Percentiles rank a stretch among this genome's conserved stretches.
Conservation (phyloP, 2,113 vertebrate genomes). For the Chloroceryle aenea region DNA sequence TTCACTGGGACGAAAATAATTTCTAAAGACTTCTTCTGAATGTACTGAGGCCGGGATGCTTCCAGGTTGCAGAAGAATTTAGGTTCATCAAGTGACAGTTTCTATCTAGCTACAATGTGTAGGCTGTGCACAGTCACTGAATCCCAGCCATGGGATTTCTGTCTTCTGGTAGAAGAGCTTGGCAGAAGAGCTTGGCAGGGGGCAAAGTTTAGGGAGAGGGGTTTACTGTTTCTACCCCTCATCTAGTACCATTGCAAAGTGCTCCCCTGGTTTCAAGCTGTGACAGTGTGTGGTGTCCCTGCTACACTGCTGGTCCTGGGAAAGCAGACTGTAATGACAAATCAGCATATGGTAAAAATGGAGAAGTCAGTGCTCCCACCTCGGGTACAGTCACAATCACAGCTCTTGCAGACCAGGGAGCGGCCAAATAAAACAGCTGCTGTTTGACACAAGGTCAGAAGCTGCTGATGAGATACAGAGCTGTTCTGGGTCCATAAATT, state of each 20-base stretch:
- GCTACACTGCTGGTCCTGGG: neutral
- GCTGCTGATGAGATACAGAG: neutral
- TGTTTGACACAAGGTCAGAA: neutral
- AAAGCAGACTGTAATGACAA: neutral
- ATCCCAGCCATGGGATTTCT: neutral
- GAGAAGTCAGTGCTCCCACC: neutral
- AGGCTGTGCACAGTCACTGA: neutral
- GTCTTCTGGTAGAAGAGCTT: neutral
- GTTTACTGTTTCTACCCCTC: neutral
- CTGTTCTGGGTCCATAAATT: neutral
- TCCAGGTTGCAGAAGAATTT: neutral
- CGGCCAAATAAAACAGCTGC: neutral
- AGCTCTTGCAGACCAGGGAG: neutral
- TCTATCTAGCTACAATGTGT: neutral
- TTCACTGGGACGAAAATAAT: neutral
- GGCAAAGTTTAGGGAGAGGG: neutral
- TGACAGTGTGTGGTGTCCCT: neutral
- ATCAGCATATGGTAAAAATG: neutral
- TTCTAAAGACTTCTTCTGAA: neutral
- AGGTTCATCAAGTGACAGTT: neutral
- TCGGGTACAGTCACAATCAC: neutral
- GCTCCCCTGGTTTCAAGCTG: neutral
- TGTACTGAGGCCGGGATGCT: rapidly evolving
- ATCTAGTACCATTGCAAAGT: neutral
- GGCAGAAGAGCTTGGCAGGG: rapidly evolving